Conservation (phyloP, 1,140 invertebrate genomes). For the Drosophila mojavensis region DNA sequence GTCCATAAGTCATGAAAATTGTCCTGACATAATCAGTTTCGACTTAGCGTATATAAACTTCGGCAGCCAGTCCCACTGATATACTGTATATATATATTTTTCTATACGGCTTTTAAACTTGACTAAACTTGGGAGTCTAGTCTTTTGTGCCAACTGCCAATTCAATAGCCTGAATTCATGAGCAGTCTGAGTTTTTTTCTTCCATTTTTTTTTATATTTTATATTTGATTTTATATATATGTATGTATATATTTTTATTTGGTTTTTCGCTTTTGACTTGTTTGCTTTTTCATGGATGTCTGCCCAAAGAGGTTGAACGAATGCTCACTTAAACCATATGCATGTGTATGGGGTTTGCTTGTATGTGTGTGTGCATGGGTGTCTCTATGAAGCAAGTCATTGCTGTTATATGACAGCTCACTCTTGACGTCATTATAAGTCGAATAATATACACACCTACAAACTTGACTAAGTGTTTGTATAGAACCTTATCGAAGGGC, state of each 20-base stretch:
- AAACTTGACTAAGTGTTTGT: conserved; percentile 28
- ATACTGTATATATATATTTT: not conserved
- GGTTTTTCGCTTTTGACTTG: conserved; percentile 57
- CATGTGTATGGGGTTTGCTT: not conserved
- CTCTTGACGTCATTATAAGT: conserved; percentile 68
- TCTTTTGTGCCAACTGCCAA: conserved; percentile 70
- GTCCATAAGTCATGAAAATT: not conserved
- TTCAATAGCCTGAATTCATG: conserved; percentile 68
- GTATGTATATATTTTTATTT: conserved; percentile 22
- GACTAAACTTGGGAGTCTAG: conserved; percentile 70
- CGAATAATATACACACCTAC: conserved; percentile 16
- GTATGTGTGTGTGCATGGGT: conserved; percentile 12
- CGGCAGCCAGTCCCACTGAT: no score
- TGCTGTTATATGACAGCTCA: conserved; percentile 38
- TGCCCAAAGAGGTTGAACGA: conserved; percentile 28
- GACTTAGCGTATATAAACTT: no score
- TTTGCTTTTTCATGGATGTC: conserved; percentile 45
- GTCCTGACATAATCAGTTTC: no score
- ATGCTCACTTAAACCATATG: conserved; percentile 28
- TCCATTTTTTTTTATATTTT: not conserved
- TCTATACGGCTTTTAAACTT: conserved; percentile 49
- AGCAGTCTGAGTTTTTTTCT: conserved; percentile 48
- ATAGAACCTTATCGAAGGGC: conserved; percentile 20
- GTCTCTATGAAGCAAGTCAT: conserved; percentile 45
- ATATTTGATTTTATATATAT: conserved; percentile 13